Evolutionary conservation across 2,888 invertebrate species (phyloP), one percentile per base, ranked within the genome.

Genomic region (Rotaria magnacalcarata): DNA sequence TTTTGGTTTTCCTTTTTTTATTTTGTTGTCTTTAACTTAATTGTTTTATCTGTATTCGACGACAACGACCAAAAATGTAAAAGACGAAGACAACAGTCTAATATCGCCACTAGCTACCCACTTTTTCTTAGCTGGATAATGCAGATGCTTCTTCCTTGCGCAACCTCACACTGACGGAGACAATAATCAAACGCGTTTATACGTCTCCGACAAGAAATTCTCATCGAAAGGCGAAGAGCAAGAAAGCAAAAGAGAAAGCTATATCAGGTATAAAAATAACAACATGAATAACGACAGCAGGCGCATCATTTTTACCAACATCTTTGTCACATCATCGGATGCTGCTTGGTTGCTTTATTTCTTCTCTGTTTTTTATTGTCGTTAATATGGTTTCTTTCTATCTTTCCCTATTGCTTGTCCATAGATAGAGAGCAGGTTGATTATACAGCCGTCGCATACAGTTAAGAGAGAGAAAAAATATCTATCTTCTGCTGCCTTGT

Each of bases 321-420:
- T 80, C 75, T 80, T 80, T 80, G 75, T 80, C 75, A 80, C 75
- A 80, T 80, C 67, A 67, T 34, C 67, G 67, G 27, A 11, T 34
- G 67, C 34, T 16, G 52, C 67, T 67, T 27, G 34, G 5, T 67
- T 16, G 27, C 34, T 27, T 67, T 67, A 16, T 10, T 67, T 67
- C 34, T 67, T 34, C 24, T 67, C 67, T 67, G 16, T 16, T 67
- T 67, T 27, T 34, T 67, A 67, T 27, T 67, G 27, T 8, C 34
- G 27, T 16, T 67, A 67, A 67, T 67, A 67, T 34, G 67, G 27
- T 67, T 27, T 14, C 34, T 67, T 67, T 34, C 34, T 27, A 14
- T 16, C 6, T 14, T 67, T 14, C 16, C 11, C 16, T 34, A 16
- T 67, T 27, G 27, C 67, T 34, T 27, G 6, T 27, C 27, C 8